A percentile compares a stretch with the other conserved stretches of the same genome.
These are phyloP conservation scores for Steinernema scapterisci DNA, from an alignment of 2,888 invertebrate species.

Conservation along the genomic window DNA sequence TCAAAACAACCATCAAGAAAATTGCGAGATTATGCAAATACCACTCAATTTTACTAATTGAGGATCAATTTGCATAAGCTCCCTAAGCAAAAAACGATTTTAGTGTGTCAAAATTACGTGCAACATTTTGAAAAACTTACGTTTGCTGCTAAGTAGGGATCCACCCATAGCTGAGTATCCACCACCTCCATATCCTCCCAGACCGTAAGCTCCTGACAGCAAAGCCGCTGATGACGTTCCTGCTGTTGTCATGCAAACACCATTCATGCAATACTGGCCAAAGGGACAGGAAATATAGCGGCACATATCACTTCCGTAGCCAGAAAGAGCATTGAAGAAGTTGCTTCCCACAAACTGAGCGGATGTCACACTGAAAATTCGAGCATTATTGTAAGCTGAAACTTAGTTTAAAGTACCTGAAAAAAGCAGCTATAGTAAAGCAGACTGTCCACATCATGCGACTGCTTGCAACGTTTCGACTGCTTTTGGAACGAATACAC, in stretches of 20 bases:
- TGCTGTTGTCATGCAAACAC: slow-evolving; percentile 54
- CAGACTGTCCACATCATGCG: not conserved
- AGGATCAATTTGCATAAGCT: too few species aligned
- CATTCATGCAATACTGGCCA: slow-evolving; percentile 65
- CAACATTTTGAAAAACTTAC: slow-evolving; percentile 41
- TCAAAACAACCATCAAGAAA: too few species aligned
- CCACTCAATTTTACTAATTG: too few species aligned
- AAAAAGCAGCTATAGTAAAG: not conserved
- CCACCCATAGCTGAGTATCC: slow-evolving; percentile 25
- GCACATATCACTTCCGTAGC: slow-evolving; percentile 65
- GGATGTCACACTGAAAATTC: slow-evolving; percentile 4
- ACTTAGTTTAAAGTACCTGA: not conserved
- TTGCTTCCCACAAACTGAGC: slow-evolving; percentile 57
- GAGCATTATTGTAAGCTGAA: not conserved
- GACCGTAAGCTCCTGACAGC: slow-evolving; percentile 5
- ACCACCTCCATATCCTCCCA: slow-evolving; percentile 33
- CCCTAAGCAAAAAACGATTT: too few species aligned
- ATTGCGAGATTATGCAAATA: too few species aligned
- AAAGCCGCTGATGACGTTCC: slow-evolving; percentile 35
- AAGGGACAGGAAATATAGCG: slow-evolving; percentile 62
- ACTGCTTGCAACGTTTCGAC: not conserved
- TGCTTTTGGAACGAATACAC: not conserved
- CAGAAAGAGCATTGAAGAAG: slow-evolving; percentile 59
- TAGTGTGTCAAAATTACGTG: not conserved
- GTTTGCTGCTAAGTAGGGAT: slow-evolving; percentile 35